Evolutionary conservation across 2,797 vertebrate species (phyloP).

Genomic region (Heterohyrax brucei): DNA sequence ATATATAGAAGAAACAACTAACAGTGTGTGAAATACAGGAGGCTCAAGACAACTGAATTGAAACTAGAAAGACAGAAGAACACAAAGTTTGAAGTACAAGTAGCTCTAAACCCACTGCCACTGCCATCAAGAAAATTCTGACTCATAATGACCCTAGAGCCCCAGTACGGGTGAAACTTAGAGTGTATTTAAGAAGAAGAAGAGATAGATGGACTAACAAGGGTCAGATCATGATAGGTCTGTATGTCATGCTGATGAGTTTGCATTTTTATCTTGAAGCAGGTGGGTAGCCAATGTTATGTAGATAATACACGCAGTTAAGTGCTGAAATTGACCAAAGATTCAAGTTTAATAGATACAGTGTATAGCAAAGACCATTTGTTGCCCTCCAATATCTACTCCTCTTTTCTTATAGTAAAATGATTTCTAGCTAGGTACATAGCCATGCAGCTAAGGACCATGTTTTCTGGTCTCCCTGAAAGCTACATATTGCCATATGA

Average conservation of each 20-base stretch:
- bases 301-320: slow-evolving; percentile 19
- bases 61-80: slow-evolving; percentile 38
- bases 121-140: too few species aligned
- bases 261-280: not conserved
- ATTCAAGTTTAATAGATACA: not conserved
- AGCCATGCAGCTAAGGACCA: not conserved
- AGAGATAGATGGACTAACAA: not conserved
- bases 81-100: too few species aligned
- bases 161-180: not conserved
- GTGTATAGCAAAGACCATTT: not conserved
- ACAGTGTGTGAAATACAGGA: slow-evolving; percentile 13
- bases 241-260: not conserved
- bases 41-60: slow-evolving; percentile 46
- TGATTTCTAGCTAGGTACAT: not conserved
- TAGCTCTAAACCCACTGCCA: too few species aligned
- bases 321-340: not conserved
- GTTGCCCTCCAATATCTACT: not conserved
- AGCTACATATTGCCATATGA: not conserved
- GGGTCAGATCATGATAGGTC: not conserved
- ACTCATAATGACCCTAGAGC: too few species aligned
- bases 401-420: not conserved
- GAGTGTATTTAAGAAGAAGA: not conserved
- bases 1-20: slow-evolving; percentile 53
- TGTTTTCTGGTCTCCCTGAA: not conserved
- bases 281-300: not conserved